phyloP scores from a whole-genome alignment of 2,888 invertebrate species.

The Lycia hirtaria region DNA sequence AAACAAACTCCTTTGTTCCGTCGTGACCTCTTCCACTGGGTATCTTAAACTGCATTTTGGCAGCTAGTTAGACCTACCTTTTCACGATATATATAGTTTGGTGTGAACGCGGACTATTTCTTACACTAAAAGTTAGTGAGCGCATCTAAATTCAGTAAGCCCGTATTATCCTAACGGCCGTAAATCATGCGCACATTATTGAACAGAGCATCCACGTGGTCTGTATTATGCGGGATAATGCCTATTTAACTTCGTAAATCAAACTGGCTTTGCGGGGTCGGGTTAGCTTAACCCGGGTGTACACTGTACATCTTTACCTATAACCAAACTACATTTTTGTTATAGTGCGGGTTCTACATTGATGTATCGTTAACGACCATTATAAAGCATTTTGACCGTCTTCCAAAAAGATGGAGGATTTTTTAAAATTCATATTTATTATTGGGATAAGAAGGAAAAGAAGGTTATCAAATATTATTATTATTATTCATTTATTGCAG shows the following conservation, averaged over 20 bases:
- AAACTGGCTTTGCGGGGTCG: slow-evolving; percentile 13
- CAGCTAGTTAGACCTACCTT: background rate
- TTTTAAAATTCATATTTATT: no score
- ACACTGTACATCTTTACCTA: background rate
- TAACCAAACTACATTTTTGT: background rate
- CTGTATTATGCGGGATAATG: slow-evolving; percentile 5
- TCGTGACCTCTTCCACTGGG: no score
- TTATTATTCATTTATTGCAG: no score
- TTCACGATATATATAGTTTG: background rate
- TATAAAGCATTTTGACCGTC: no score
- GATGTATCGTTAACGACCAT: no score
- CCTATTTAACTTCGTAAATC: slow-evolving; percentile 18
- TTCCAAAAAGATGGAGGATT: no score
- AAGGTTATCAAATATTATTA: no score
- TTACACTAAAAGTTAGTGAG: background rate
- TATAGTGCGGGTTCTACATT: no score
- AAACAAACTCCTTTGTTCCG: no score
- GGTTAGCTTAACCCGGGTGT: slow-evolving; percentile 7
- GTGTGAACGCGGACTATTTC: no score
- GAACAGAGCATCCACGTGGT: slow-evolving; percentile 1
- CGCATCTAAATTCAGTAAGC: background rate
- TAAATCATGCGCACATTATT: slow-evolving; percentile 13
- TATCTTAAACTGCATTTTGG: no score
- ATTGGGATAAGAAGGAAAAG: no score
- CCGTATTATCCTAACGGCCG: background rate